phyloP scores from a whole-genome alignment of 2,888 invertebrate genomes.

The Chymomyza caudatula region DNA sequence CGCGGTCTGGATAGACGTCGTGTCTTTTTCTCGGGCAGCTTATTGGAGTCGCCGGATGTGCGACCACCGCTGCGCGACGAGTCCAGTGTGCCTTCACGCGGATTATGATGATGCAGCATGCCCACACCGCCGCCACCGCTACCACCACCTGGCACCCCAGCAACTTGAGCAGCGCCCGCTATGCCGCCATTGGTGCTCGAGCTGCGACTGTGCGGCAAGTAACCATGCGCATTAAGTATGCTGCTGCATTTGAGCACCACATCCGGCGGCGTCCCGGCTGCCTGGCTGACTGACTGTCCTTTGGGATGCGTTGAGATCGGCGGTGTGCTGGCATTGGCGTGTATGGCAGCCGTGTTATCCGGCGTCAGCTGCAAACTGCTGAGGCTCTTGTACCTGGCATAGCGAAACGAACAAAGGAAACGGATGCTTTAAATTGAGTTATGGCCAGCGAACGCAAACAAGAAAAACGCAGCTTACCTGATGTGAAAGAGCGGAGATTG shows the following conservation, averaged over 20 bases:
- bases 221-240: conserved; percentile 63
- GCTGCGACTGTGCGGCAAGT: conserved; percentile 68
- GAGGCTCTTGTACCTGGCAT: conserved; percentile 77
- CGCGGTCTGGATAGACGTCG: conserved; percentile 89
- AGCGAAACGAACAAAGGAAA: conserved; percentile 11
- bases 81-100: conserved; percentile 89
- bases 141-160: conserved; percentile 26
- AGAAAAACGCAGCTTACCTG: conserved; percentile 62
- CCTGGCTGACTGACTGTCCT: conserved; percentile 47
- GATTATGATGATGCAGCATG: conserved; percentile 60
- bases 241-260: conserved; percentile 75
- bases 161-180: conserved; percentile 20
- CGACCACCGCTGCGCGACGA: conserved; percentile 93
- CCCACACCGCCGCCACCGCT: conserved; percentile 15
- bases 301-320: conserved; percentile 78
- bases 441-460: neutral
- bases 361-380: conserved; percentile 78
- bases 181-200: conserved; percentile 75
- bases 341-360: conserved; percentile 66
- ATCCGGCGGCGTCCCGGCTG: conserved; percentile 63
- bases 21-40: conserved; percentile 89
- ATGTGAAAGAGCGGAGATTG: conserved; percentile 78
- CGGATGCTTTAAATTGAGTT: neutral
- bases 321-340: conserved; percentile 70
- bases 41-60: conserved; percentile 89